A percentile compares a stretch with the other conserved stretches of the same genome.
Conservation (phyloP, 2,888 invertebrate genomes). For the Pammene fasciana region DNA sequence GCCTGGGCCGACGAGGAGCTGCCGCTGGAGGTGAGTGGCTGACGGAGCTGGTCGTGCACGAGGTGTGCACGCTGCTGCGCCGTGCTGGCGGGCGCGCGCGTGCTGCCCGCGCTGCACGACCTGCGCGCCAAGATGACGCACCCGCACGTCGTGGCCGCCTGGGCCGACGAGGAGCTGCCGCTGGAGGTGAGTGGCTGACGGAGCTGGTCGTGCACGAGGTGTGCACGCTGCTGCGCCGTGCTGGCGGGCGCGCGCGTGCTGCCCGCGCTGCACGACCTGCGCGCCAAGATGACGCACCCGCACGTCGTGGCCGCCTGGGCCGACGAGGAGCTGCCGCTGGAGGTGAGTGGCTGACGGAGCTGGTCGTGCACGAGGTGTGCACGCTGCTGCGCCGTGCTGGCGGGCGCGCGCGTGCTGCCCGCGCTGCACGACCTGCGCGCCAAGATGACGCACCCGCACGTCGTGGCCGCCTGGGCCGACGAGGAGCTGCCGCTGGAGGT, state of each 20-base stretch:
- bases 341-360: conserved; percentile 81
- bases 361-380: conserved; percentile 96
- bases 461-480: conserved; percentile 96
- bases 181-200: conserved; percentile 77
- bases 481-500: conserved; percentile 96
- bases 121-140: conserved; percentile 85
- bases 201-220: conserved; percentile 97
- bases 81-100: conserved; percentile 95
- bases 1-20: conserved; percentile 99
- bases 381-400: conserved; percentile 94
- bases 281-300: conserved; percentile 79
- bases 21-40: conserved; percentile 86
- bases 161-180: conserved; percentile 98
- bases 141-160: conserved; percentile 92
- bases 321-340: conserved; percentile 97
- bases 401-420: conserved; percentile 96
- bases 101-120: conserved; percentile 96
- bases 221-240: conserved; percentile 94
- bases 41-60: conserved; percentile 92
- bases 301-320: conserved; percentile 96
- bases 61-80: conserved; percentile 96
- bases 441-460: conserved; percentile 84
- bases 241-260: conserved; percentile 96
- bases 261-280: conserved; percentile 96
- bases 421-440: conserved; percentile 93